Conservation (phyloP, 2,797 vertebrate genomes). For the Nyctalus aviator region DNA sequence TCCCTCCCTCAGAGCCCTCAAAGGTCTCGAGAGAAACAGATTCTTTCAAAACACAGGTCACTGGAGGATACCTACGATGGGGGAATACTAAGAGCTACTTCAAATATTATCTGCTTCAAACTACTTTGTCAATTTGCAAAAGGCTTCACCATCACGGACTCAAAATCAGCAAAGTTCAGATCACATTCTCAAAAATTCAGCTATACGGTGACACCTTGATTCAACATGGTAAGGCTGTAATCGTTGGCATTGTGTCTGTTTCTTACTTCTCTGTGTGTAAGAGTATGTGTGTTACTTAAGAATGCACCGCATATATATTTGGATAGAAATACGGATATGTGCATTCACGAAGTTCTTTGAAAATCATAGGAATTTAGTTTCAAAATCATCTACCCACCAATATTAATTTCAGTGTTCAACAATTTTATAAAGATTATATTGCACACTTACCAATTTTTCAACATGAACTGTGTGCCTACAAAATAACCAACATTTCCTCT, state of each 20-base stretch:
- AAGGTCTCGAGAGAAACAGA: neutral
- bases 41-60: neutral
- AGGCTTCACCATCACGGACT: neutral
- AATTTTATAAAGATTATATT: slow-evolving; percentile 7
- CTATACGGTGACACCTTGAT: neutral
- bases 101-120: neutral
- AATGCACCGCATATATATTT: neutral
- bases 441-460: slow-evolving; percentile 1
- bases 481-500: neutral
- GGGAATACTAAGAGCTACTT: neutral
- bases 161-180: neutral
- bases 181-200: neutral
- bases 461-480: neutral
- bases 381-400: neutral
- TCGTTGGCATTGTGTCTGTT: neutral
- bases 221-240: neutral
- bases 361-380: slow-evolving; percentile 4
- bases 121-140: neutral
- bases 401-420: slow-evolving; percentile 34
- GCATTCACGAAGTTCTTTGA: neutral
- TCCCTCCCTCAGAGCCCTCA: neutral
- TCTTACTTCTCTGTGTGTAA: neutral
- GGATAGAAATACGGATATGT: neutral
- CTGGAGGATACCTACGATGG: neutral
- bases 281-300: neutral